Conservation (phyloP, 2,113 vertebrate genomes). For the Euleptes europaea region DNA sequence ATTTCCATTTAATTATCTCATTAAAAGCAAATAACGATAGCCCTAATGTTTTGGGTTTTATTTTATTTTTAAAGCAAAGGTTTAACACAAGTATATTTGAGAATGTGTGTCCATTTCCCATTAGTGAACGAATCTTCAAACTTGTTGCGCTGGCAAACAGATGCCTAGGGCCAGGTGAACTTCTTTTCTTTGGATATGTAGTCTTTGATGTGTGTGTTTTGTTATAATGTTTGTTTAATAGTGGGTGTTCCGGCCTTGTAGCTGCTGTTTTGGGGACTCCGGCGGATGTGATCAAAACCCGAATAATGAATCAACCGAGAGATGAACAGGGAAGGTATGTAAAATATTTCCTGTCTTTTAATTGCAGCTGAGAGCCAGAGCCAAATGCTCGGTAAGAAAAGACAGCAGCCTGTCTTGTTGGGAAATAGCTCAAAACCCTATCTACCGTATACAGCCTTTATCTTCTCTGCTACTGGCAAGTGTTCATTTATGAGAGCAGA, state of each 20-base stretch:
- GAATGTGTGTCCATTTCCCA: background rate
- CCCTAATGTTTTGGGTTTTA: background rate
- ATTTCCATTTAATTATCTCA: background rate
- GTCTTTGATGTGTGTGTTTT: conserved; percentile 9
- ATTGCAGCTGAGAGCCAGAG: background rate
- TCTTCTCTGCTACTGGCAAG: background rate
- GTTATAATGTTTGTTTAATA: conserved; percentile 52
- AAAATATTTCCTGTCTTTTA: accelerated
- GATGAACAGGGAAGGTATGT: conserved; percentile 79
- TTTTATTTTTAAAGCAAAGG: no score
- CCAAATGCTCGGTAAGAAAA: background rate
- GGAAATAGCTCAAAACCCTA: background rate
- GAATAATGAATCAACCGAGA: conserved; percentile 88
- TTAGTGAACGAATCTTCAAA: no score
- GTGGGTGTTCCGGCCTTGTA: conserved; percentile 82
- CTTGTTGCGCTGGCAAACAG: background rate
- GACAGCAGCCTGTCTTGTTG: background rate
- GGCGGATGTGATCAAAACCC: conserved; percentile 86
- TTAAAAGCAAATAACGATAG: background rate
- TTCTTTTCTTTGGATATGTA: background rate
- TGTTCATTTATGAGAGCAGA: background rate
- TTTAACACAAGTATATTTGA: background rate
- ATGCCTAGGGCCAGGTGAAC: background rate
- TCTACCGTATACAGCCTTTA: background rate
- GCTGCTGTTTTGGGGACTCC: conserved; percentile 86